Base-by-base conservation (phyloP, 2,113 vertebrate species). In the Oncorhynchus mykiss region DNA sequence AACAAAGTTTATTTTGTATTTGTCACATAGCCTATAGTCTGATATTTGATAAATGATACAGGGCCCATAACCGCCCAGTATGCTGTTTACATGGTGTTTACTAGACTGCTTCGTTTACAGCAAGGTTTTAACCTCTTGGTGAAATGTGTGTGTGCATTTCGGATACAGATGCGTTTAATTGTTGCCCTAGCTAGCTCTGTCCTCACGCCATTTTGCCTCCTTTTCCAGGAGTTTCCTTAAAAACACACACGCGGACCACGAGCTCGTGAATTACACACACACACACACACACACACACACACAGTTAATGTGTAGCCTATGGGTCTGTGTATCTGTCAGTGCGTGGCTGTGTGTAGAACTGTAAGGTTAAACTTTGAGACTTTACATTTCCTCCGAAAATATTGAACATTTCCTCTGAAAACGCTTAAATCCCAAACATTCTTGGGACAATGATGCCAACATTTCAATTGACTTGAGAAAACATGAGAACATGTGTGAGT, bases 1-100 rank as follows among this genome's bases (percentile, higher is more conserved):
- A 57, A 64, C 5, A n/a, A 70, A 16, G 16, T 51, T 76, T 34
- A 1, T 24, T 73, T 80, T 77, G 45, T 16, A 24, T 62, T 62
- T 16, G 39, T 16, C 39, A 27, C 14, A 18, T 18, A 54, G 51
- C 69, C 71, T 54, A 45, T 73, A 72, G 66, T 60, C 62, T 65
- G 66, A 72, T 86, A 80, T 74, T 11, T 76, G 73, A 74, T 77
- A 51, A 76, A 71, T 9, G 57, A 71, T 60, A 54, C 60, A 39
- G 4, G 45, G 64, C 59, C 62, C 45, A 49, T 49, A 70, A 70
- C 65, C 67, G 48, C 13, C 4, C 76, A 80, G 74, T 69, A 79
- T 84, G 77, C 77, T 65, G 72, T 84, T 83, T 84, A 80, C 72
- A 84, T 73, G 69, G 82, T 85, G 81, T 90, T 89, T 88, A 84